These are phyloP conservation scores for Chironomus tentans DNA, from an alignment of 2,888 invertebrate genomes.

Conservation along the genomic window DNA sequence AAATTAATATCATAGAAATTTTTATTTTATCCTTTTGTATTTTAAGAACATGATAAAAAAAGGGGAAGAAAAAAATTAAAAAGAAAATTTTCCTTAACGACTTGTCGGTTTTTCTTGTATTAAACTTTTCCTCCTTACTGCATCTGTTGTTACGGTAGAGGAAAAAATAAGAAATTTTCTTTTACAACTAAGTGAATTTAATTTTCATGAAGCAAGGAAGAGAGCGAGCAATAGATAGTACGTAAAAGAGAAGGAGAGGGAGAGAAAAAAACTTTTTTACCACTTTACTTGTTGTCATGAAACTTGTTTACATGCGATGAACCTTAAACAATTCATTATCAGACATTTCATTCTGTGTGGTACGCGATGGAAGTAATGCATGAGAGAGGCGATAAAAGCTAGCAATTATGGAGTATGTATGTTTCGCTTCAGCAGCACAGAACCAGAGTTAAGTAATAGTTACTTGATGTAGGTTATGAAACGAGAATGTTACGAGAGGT, in stretches of 20 bases:
- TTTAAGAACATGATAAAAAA: too few relatives aligned
- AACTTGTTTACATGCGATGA: not conserved
- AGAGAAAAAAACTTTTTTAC: not conserved
- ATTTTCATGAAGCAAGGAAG: not conserved
- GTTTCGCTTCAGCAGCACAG: not conserved
- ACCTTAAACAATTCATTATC: conserved; percentile 8
- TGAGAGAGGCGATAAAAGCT: not conserved
- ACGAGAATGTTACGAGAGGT: too few relatives aligned
- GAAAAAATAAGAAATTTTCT: too few relatives aligned
- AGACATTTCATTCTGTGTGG: not conserved
- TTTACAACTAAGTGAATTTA: not conserved
- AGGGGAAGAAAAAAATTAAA: too few relatives aligned
- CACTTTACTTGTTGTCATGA: not conserved
- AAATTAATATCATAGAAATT: too few relatives aligned
- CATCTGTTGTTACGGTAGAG: not conserved
- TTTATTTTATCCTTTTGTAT: too few relatives aligned
- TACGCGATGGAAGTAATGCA: not conserved
- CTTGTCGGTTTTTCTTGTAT: too few relatives aligned
- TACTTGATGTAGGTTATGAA: not conserved
- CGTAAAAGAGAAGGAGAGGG: not conserved
- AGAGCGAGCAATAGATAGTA: too few relatives aligned
- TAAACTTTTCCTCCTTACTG: not conserved
- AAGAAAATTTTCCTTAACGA: too few relatives aligned
- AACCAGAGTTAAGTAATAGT: not conserved
- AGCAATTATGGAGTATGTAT: not conserved